Base-by-base conservation (phyloP, 2,888 invertebrate species). In the Actias luna region DNA sequence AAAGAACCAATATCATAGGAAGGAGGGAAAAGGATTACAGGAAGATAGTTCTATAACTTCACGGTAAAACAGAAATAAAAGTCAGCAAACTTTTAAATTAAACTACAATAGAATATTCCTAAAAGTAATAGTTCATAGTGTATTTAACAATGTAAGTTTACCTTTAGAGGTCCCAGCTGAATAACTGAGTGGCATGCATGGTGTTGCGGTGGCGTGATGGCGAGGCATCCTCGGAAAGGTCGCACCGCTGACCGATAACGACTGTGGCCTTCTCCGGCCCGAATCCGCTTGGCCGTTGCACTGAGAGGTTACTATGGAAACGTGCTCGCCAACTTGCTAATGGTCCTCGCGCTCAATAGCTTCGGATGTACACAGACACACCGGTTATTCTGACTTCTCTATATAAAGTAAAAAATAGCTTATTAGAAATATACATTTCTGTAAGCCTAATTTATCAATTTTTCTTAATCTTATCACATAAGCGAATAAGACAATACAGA, bases 221-320 rank as follows among this genome's bases (percentile, higher is more conserved):
- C 76, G 84, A 76, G 78, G 79, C 87, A 86, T 89, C 89, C 83
- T 84, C 87, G 55, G 75, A 89, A 89, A 89, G 89, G 90, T 86
- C 84, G 75, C 69, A 65, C 42, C 70, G 75, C 81, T 89, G 90
- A 90, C 90, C 90, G 90, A 90, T 90, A 90, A 90, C 90, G 90
- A 90, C 79, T 86, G 80, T 84, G 84, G 86, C 87, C 86, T 88
- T 87, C 87, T 85, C 69, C 76, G 82, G 76, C 83, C 79, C 82
- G 73, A 78, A 79, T 79, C 78, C 72, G 70, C 74, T 66, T 78
- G 81, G 75, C 79, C 78, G 67, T 85, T 84, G 84, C 84, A 79
- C 81, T 81, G 81, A 66, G 72, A 58, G 61, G 52, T 59, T 62
- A 59, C 62, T 35, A 59, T 59, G 59, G 52, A 55, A 59, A 63